A percentile compares a stretch with the other conserved stretches of the same genome.
phyloP scores from a whole-genome alignment of 2,113 vertebrate species.

The Thamnaconus septentrionalis region DNA sequence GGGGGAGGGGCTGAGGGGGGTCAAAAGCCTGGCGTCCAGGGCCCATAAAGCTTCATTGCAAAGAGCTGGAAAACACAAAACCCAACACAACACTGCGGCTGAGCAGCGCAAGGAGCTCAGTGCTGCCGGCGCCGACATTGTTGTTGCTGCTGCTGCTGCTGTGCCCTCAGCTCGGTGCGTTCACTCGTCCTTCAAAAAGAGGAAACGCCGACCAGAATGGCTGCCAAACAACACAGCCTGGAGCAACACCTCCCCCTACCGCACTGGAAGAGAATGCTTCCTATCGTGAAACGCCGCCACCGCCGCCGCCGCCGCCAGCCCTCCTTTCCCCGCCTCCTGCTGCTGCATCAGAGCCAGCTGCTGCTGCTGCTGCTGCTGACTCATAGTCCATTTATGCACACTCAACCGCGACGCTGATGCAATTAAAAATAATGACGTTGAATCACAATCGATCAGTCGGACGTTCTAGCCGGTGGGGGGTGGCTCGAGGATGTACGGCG shows the following conservation, averaged over 20 bases:
- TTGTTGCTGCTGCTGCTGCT: slow-evolving; percentile 56
- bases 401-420: slow-evolving; percentile 21
- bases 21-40: slow-evolving; percentile 14
- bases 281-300: neutral
- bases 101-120: slow-evolving; percentile 35
- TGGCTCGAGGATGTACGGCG: too few species aligned
- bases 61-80: slow-evolving; percentile 39
- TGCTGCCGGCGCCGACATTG: slow-evolving; percentile 57
- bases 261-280: slow-evolving; percentile 15
- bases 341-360: slow-evolving; percentile 33
- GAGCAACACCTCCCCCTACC: slow-evolving; percentile 76
- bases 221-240: slow-evolving; percentile 28
- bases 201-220: too few species aligned
- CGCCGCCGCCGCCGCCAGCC: neutral
- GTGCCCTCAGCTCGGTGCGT: slow-evolving; percentile 38
- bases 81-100: slow-evolving; percentile 15
- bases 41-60: slow-evolving; percentile 33
- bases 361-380: slow-evolving; percentile 37
- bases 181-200: neutral
- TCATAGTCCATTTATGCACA: slow-evolving; percentile 47
- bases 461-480: neutral
- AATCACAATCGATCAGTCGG: neutral
- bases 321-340: neutral
- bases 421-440: slow-evolving; percentile 14
- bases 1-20: slow-evolving; percentile 27